Evolutionary conservation across 2,888 invertebrate species (phyloP).

Genomic region (Diadegma fenestrale): DNA sequence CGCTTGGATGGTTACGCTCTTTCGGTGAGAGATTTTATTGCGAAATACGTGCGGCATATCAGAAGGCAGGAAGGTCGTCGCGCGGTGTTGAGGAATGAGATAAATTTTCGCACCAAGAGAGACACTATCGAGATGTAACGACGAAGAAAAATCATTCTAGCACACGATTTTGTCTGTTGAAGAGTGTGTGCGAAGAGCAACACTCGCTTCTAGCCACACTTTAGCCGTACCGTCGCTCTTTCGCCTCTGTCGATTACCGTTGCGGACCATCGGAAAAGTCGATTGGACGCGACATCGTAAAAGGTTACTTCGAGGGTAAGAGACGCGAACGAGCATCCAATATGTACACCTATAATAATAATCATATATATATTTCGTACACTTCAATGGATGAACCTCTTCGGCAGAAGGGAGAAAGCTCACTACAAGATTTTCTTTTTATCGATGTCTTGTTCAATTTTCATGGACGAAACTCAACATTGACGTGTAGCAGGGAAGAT

Average conservation of each 20-base stretch:
- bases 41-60: constrained; percentile 19
- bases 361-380: constrained; percentile 13
- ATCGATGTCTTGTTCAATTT: constrained; percentile 50
- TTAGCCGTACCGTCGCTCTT: constrained; percentile 35
- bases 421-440: constrained; percentile 46
- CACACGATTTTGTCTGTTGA: not conserved
- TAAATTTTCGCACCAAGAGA: constrained; percentile 53
- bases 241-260: constrained; percentile 61
- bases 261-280: constrained; percentile 71
- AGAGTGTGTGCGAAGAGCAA: constrained; percentile 21
- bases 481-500: not conserved
- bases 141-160: constrained; percentile 61
- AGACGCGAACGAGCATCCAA: constrained; percentile 47
- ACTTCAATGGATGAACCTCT: constrained; percentile 21
- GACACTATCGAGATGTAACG: constrained; percentile 61
- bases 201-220: constrained; percentile 32
- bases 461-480: constrained; percentile 3
- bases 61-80: not conserved
- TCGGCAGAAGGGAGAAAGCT: constrained; percentile 23
- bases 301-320: constrained; percentile 70
- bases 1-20: constrained; percentile 28
- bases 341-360: constrained; percentile 26
- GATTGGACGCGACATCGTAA: constrained; percentile 79
- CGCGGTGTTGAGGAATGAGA: constrained; percentile 12
- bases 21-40: constrained; percentile 55